Base-by-base conservation (phyloP, 1,140 invertebrate genomes). In the Marisa cornuarietis region DNA sequence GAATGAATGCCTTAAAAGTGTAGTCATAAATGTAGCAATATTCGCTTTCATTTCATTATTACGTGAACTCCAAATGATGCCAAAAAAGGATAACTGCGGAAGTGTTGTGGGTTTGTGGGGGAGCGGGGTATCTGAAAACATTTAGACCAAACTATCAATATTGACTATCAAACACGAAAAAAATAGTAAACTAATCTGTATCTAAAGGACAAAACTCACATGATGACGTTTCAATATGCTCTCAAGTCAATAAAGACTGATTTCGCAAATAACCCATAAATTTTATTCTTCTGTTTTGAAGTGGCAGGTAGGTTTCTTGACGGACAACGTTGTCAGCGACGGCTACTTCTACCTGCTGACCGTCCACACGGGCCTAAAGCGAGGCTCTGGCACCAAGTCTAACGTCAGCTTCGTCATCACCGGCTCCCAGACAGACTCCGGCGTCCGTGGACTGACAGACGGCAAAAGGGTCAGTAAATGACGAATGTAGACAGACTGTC, bases 281-380 rank as follows among this genome's bases (percentile, higher is more conserved):
- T 31, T 71, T 20, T 62, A 14, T 58, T 77, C 26, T 75, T 72
- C 49, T 71, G 72, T 54, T 26, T 85, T 84, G 52, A 71, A 91
- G 89, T 91, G 90, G 90, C 85, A 87, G 20, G 86, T 90, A 6
- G 86, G 86, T 20, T 87, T 88, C n/a, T 82, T 91, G 69, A 81
- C 79, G 49, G 91, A 91, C 82, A 91, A 91, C 81, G 80, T 87
- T 49, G 85, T 86, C n/a, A 82, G 83, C 11, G 88, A 91, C 65
- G 82, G 76, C 11, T 87, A 90, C 69, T 88, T 86, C 78, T 91
- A 91, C 83, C 81, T 90, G 49, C 52, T 91, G 14, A 88, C 88
- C 20, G 90, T 91, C 0, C 83, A 88, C 76, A 91, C 91, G 42
- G 90, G 90, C 18, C 82, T 90, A 71, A 80, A 88, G 16, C 83